phyloP scores from a whole-genome alignment of 1,140 invertebrate species.

The Drosophila fuyamai region DNA sequence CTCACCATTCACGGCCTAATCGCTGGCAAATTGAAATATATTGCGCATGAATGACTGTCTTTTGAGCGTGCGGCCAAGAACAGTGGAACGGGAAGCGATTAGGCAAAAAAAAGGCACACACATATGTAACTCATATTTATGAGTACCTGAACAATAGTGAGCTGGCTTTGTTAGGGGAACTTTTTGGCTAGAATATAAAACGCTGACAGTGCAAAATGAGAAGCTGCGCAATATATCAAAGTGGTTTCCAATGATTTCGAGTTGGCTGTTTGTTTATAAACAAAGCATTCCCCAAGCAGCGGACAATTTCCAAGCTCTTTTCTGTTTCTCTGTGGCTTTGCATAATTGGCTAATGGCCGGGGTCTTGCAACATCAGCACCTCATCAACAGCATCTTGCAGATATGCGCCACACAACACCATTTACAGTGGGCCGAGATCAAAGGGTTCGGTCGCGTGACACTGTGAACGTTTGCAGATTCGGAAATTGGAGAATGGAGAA shows the following conservation, averaged over 20 bases:
- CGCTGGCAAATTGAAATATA: slow-evolving; percentile 52
- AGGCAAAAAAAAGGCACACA: slow-evolving; percentile 27
- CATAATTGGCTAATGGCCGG: slow-evolving; percentile 68
- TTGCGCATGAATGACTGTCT: slow-evolving; percentile 54
- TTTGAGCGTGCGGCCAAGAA: slow-evolving; percentile 49
- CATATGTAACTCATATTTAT: slow-evolving; percentile 14
- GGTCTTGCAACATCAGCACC: slow-evolving; percentile 61
- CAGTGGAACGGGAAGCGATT: slow-evolving; percentile 65
- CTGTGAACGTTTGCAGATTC: slow-evolving; percentile 24
- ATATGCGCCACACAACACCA: slow-evolving; percentile 10
- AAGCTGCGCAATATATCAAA: slow-evolving; percentile 66
- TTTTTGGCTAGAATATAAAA: slow-evolving; percentile 65
- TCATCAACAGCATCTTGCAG: slow-evolving; percentile 38
- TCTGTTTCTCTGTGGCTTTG: slow-evolving; percentile 42
- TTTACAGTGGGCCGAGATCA: slow-evolving; percentile 37
- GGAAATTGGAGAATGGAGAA: slow-evolving; percentile 5
- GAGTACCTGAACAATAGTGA: slow-evolving; percentile 25
- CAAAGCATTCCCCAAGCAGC: slow-evolving; percentile 24
- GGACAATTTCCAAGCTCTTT: slow-evolving; percentile 48
- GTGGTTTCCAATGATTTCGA: slow-evolving; percentile 45
- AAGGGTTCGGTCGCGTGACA: slow-evolving; percentile 40
- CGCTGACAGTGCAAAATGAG: slow-evolving; percentile 69
- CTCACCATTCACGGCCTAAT: slow-evolving; percentile 47
- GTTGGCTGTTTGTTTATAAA: slow-evolving; percentile 50
- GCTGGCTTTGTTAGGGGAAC: slow-evolving; percentile 53